Base-by-base conservation (phyloP, 2,888 invertebrate species). In the Hylaea fasciaria region DNA sequence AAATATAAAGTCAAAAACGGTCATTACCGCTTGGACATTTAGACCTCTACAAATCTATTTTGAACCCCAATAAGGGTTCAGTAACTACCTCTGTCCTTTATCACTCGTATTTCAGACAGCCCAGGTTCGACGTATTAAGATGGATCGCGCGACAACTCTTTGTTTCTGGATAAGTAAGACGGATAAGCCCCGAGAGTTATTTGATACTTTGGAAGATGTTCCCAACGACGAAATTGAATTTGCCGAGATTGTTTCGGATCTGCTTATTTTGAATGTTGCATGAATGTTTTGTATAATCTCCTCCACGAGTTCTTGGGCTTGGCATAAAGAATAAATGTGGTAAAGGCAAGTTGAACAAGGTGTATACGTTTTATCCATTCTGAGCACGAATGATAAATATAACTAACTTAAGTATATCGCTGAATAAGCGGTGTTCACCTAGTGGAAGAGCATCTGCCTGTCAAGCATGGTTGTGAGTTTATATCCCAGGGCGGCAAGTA, bases 121-220 rank as follows among this genome's bases (percentile, higher is more conserved):
- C 46, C 57, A 52, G 57, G 35, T 58, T 58, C 62, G 62, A 64
- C 62, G 66, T 69, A 69, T 65, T 57, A 67, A 67, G 65, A 67
- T 55, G 65, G 65, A 69, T 69, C 58, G 60, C 63, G 59, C 51
- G 60, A 58, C 66, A 66, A 54, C 66, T 63, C 68, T 63, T 61
- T 69, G 67, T 62, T 61, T 64, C 62, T 65, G 65, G 62, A 64
- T 64, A 64, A 67, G 59, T 62, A 65, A 69, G 64, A 69, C 50
- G 63, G 69, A 65, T 69, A 59, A 64, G 63, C 59, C 44, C 44
- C 50, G 46, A 54, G 62, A 69, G 63, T 66, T 66, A 66, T 62
- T 64, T 59, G 55, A 60, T 55, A 64, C 61, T 63, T 66, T 46
- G 55, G 41, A 56, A 54, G 52, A 52, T 52, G 61, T 56, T 59